A percentile compares a stretch with the other conserved stretches of the same genome.
These are phyloP conservation scores for Neelides folsomi DNA, from an alignment of 2,888 invertebrate genomes.

Conservation along the genomic window DNA sequence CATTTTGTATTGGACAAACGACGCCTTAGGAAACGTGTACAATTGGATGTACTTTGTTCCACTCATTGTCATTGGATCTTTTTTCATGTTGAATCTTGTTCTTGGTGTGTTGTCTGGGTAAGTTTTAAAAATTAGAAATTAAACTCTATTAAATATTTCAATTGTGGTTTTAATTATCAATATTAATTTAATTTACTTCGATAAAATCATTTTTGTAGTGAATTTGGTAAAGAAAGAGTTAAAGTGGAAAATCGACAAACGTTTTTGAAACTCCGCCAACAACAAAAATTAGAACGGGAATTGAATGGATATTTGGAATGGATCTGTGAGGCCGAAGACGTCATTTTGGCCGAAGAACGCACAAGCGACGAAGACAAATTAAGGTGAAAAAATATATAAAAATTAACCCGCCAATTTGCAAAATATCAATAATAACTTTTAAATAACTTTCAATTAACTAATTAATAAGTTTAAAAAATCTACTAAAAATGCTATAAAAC, in stretches of 20 bases:
- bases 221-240: conserved; percentile 47
- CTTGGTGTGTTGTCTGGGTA: conserved; percentile 99
- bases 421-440: too few relatives aligned
- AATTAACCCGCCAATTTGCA: too few relatives aligned
- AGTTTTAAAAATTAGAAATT: conserved; percentile 46
- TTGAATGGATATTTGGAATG: conserved; percentile 47
- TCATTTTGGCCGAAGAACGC: conserved; percentile 45
- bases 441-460: too few relatives aligned
- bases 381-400: conserved; percentile 22
- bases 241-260: conserved; percentile 44
- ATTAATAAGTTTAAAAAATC: too few relatives aligned
- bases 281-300: conserved; percentile 44
- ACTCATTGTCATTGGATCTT: conserved; percentile 98
- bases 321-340: conserved; percentile 44
- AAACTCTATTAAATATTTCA: too few relatives aligned
- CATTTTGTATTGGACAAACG: conserved; percentile 99
- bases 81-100: conserved; percentile 99
- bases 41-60: conserved; percentile 99
- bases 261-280: conserved; percentile 43
- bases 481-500: too few relatives aligned
- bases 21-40: conserved; percentile 92
- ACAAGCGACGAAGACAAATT: conserved; percentile 48
- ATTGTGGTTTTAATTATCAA: too few relatives aligned
- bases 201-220: too few relatives aligned
- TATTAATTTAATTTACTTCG: too few relatives aligned